Conservation (phyloP, 2,113 vertebrate genomes). For the Varanus salvator region DNA sequence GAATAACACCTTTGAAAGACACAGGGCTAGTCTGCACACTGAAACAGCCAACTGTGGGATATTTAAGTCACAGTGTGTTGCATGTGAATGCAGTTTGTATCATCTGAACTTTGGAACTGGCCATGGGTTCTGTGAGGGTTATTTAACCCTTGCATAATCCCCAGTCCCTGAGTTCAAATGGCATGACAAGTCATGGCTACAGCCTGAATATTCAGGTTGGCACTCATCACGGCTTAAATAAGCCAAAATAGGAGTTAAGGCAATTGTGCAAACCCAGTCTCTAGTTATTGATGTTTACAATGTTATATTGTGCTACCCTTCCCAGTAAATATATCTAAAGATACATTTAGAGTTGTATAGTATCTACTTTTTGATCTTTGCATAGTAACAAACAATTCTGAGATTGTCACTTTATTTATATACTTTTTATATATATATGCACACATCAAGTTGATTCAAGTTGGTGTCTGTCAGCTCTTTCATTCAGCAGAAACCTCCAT, state of each 20-base stretch:
- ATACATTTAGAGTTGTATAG: not conserved
- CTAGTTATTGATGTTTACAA: not conserved
- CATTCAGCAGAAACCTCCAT: not conserved
- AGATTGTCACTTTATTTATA: not conserved
- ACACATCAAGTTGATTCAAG: not conserved
- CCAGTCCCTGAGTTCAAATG: too few species aligned
- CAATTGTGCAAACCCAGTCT: too few species aligned
- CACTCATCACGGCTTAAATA: too few species aligned
- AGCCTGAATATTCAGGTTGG: too few species aligned
- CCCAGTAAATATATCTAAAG: not conserved
- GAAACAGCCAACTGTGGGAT: too few species aligned
- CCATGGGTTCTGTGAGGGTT: too few species aligned
- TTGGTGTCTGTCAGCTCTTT: not conserved
- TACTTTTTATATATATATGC: not conserved
- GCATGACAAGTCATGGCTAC: too few species aligned
- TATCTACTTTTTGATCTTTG: not conserved
- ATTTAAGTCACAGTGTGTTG: too few species aligned
- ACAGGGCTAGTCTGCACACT: not conserved
- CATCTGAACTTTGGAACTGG: too few species aligned
- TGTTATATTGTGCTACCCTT: not conserved
- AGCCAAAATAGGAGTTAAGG: too few species aligned
- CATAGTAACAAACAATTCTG: not conserved
- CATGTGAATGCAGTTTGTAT: too few species aligned
- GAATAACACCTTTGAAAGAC: not conserved
- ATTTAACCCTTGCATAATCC: too few species aligned